Conservation (phyloP, 1,140 invertebrate genomes). For the Ostrea denselamellosa region DNA sequence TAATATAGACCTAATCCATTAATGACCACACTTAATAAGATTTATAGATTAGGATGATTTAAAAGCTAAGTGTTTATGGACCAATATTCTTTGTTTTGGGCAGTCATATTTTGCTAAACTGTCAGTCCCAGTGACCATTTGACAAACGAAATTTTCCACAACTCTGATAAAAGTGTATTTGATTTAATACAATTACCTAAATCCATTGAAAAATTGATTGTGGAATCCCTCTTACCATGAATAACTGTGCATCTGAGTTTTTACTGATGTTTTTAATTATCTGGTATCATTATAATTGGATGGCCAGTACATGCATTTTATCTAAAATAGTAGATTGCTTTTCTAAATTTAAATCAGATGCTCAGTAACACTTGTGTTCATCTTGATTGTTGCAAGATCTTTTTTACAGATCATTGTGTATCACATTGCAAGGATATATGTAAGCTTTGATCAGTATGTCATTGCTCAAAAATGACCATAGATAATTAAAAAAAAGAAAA, state of each 20-base stretch:
- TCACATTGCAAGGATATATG: background rate
- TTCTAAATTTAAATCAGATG: background rate
- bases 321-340: background rate
- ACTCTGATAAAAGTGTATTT: background rate
- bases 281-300: background rate
- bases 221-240: conserved; percentile 25
- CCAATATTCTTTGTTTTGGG: too few relatives aligned
- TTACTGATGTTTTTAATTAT: background rate
- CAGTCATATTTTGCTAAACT: too few relatives aligned
- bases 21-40: too few relatives aligned
- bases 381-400: conserved; percentile 28
- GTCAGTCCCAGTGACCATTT: too few relatives aligned
- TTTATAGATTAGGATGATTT: too few relatives aligned
- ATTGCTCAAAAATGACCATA: conserved; percentile 7
- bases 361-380: background rate
- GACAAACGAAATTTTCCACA: too few relatives aligned
- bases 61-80: too few relatives aligned
- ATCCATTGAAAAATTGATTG: conserved; percentile 8
- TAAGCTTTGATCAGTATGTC: conserved; percentile 36
- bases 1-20: too few relatives aligned
- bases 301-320: background rate
- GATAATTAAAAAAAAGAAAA: too few relatives aligned
- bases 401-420: conserved; percentile 36
- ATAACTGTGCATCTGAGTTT: conserved; percentile 11
- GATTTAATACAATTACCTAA: background rate